These are phyloP conservation scores for Stegostoma tigrinum DNA, from an alignment of 2,113 vertebrate genomes.

Conservation along the genomic window DNA sequence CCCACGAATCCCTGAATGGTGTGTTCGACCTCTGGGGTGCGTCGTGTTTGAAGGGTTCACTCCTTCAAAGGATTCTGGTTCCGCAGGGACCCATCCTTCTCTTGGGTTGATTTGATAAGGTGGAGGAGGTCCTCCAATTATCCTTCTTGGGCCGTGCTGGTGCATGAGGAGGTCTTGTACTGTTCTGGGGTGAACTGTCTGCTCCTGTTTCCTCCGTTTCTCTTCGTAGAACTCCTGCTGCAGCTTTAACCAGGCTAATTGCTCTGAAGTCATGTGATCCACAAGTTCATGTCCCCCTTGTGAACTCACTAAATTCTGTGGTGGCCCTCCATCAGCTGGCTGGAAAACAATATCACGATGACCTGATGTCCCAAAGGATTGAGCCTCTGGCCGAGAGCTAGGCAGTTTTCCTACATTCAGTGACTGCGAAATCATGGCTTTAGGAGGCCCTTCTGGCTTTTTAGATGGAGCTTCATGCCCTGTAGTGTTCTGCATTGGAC, in stretches of 20 bases:
- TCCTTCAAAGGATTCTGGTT: slow-evolving; percentile 82
- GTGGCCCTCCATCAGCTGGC: slow-evolving; percentile 85
- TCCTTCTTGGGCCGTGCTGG: slow-evolving; percentile 81
- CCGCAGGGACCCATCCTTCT: slow-evolving; percentile 84
- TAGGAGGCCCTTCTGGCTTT: slow-evolving; percentile 82
- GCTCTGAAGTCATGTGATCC: slow-evolving; percentile 96
- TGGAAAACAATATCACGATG: slow-evolving; percentile 92
- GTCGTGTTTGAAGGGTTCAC: slow-evolving; percentile 71
- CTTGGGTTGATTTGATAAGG: slow-evolving; percentile 89
- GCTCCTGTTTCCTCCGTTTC: slow-evolving; percentile 93
- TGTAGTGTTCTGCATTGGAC: slow-evolving; percentile 62
- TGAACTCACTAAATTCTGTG: slow-evolving; percentile 67
- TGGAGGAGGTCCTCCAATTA: slow-evolving; percentile 87
- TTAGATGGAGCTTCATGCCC: slow-evolving; percentile 75
- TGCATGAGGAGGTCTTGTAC: slow-evolving; percentile 96
- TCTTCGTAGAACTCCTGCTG: slow-evolving; percentile 98
- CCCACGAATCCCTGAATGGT: slow-evolving; percentile 66
- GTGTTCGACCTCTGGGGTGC: slow-evolving; percentile 83
- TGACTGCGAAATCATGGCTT: slow-evolving; percentile 96
- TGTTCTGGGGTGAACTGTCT: slow-evolving; percentile 83
- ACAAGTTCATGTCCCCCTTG: slow-evolving; percentile 77
- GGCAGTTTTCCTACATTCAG: slow-evolving; percentile 84
- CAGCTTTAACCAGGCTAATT: slow-evolving; percentile 93
- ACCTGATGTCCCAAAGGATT: slow-evolving; percentile 80
- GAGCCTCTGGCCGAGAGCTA: slow-evolving; percentile 77